Evolutionary conservation across 2,888 invertebrate genomes (phyloP).

Genomic region (Nasonia oneida): DNA sequence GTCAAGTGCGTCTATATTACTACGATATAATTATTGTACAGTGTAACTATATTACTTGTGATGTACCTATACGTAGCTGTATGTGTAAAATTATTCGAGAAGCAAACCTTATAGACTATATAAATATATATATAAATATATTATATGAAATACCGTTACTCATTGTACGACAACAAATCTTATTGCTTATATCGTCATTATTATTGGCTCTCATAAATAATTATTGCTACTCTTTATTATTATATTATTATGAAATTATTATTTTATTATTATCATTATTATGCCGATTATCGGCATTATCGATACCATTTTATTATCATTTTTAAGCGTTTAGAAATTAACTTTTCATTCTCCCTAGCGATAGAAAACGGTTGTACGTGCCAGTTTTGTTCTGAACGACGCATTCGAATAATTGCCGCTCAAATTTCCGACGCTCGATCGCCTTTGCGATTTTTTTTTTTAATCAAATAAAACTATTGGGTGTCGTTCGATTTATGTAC

Average conservation of each 20-base stretch:
- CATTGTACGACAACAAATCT: constrained; percentile 61
- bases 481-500: constrained; percentile 51
- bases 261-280: constrained; percentile 64
- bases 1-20: constrained; percentile 71
- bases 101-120: constrained; percentile 63
- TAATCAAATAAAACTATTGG: constrained; percentile 57
- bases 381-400: constrained; percentile 68
- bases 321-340: constrained; percentile 67
- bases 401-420: constrained; percentile 43
- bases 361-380: constrained; percentile 72
- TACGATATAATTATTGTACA: constrained; percentile 75
- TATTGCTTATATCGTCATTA: constrained; percentile 64
- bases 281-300: constrained; percentile 60
- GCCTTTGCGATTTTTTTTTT: constrained; percentile 38
- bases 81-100: constrained; percentile 72
- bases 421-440: constrained; percentile 52
- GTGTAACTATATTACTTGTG: constrained; percentile 79
- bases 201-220: constrained; percentile 63
- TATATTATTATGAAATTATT: constrained; percentile 65
- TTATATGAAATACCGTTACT: constrained; percentile 66
- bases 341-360: constrained; percentile 68
- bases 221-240: constrained; percentile 61
- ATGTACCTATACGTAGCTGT: constrained; percentile 77
- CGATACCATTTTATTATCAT: constrained; percentile 66
- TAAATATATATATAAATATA: constrained; percentile 64